These are phyloP conservation scores for Dicentrarchus labrax DNA, from an alignment of 2,113 vertebrate species.

Conservation along the genomic window DNA sequence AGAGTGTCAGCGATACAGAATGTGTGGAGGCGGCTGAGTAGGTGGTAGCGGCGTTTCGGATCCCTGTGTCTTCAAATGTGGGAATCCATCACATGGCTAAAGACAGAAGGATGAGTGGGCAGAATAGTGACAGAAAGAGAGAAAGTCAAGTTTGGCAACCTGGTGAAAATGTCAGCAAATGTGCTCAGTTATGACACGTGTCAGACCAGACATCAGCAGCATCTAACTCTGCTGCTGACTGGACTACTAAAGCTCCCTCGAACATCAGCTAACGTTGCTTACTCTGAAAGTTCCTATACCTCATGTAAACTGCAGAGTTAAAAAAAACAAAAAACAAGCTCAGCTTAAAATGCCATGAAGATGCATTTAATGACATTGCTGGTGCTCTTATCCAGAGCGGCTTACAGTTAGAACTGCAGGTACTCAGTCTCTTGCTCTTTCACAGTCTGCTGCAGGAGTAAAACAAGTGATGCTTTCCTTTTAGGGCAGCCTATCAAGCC, in stretches of 20 bases:
- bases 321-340: background rate
- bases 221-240: constrained; percentile 30
- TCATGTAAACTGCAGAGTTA: constrained; percentile 55
- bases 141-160: constrained; percentile 1
- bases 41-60: constrained; percentile 52
- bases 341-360: constrained; percentile 37
- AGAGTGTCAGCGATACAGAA: constrained; percentile 54
- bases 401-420: constrained; percentile 26
- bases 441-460: constrained; percentile 1
- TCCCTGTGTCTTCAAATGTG: constrained; percentile 53
- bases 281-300: constrained; percentile 30
- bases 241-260: constrained; percentile 21
- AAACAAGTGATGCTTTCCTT: constrained; percentile 20
- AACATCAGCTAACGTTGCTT: constrained; percentile 52
- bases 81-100: constrained; percentile 54
- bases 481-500: constrained; percentile 17
- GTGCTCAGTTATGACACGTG: constrained; percentile 41
- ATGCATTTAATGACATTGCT: constrained; percentile 26
- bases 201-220: constrained; percentile 38
- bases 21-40: constrained; percentile 63
- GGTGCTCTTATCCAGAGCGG: constrained; percentile 18
- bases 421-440: constrained; percentile 25
- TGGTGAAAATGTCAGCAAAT: constrained; percentile 23
- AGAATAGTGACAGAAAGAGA: constrained; percentile 33
- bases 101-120: constrained; percentile 55